phyloP scores from a whole-genome alignment of 2,888 invertebrate species.

The Rotaria sp. region DNA sequence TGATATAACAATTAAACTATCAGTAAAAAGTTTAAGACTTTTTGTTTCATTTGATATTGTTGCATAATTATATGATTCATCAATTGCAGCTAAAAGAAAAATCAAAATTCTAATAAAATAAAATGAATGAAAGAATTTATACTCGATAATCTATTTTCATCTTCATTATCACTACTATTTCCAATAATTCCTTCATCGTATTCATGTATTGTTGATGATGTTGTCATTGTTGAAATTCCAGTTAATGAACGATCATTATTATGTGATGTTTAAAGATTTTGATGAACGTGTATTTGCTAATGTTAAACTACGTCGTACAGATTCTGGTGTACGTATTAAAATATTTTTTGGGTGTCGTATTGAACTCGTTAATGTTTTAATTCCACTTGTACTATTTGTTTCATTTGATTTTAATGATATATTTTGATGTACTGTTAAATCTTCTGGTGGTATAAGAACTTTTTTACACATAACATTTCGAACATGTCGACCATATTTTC shows the following conservation, averaged over 20 bases:
- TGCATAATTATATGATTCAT: constrained; percentile 20
- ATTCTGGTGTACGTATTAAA: constrained; percentile 30
- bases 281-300: neutral
- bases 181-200: neutral
- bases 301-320: neutral
- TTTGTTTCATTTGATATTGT: constrained; percentile 15
- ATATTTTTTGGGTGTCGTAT: neutral
- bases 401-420: neutral
- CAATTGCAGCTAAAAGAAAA: neutral
- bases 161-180: constrained; percentile 26
- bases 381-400: neutral
- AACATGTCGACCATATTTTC: constrained; percentile 17
- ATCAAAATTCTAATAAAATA: too few species aligned
- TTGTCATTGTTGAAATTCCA: neutral
- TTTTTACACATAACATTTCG: constrained; percentile 34
- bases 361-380: neutral
- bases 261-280: neutral
- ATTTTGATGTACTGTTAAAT: neutral
- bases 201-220: constrained; percentile 24
- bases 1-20: neutral
- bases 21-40: neutral
- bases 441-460: constrained; percentile 32
- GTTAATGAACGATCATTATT: neutral
- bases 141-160: constrained; percentile 7
- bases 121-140: neutral